These are phyloP conservation scores for Setipinna tenuifilis DNA, from an alignment of 2,797 vertebrate genomes.

Conservation along the genomic window DNA sequence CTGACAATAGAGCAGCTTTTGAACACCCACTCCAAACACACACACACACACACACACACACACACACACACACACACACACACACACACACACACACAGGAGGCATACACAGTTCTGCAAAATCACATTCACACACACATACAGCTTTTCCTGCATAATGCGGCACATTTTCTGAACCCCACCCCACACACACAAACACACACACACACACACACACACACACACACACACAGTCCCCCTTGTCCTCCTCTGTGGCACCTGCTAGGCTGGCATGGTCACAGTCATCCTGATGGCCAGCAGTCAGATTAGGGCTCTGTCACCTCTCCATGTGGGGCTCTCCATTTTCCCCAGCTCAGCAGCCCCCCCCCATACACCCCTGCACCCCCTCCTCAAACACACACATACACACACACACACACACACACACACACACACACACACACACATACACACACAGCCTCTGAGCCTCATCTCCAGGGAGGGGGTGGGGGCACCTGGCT, in stretches of 20 bases:
- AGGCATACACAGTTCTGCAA: not conserved
- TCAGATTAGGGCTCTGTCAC: slow-evolving; percentile 23
- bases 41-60: not conserved
- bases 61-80: slow-evolving; percentile 1
- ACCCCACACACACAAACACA: not conserved
- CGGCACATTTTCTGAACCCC: not conserved
- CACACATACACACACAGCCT: too few relatives aligned
- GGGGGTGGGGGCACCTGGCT: too few relatives aligned
- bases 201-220: too few relatives aligned
- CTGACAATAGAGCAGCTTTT: not conserved
- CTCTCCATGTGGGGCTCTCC: slow-evolving; percentile 38
- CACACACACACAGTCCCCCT: not conserved
- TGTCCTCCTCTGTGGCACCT: not conserved
- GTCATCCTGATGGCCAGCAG: not conserved
- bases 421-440: too few relatives aligned
- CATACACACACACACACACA: too few relatives aligned
- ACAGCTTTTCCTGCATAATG: not conserved
- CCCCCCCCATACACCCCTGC: not conserved
- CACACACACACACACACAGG: not conserved
- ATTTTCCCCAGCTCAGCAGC: slow-evolving; percentile 53
- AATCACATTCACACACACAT: not conserved
- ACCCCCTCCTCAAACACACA: not conserved
- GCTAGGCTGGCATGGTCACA: not conserved
- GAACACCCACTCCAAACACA: not conserved
- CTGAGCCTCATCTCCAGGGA: too few relatives aligned